Conservation (phyloP, 1,140 invertebrate species). For the Pogonomyrmex californicus region DNA sequence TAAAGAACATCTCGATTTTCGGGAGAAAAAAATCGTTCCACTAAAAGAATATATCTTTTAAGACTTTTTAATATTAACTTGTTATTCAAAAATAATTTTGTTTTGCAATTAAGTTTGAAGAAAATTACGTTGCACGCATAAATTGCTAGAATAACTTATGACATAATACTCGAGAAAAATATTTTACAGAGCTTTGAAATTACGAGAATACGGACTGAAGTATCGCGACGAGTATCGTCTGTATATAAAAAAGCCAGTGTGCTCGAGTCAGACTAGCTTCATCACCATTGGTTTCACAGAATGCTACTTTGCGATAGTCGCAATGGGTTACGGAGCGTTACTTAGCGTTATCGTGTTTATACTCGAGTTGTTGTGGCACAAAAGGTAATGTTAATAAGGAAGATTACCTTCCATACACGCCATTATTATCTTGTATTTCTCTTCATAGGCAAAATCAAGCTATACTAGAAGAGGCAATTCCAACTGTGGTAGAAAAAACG, state of each 20-base stretch:
- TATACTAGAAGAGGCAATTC: not conserved
- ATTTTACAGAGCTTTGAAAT: constrained; percentile 86
- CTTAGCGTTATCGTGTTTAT: constrained; percentile 50
- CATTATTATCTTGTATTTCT: not conserved
- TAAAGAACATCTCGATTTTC: too few relatives aligned
- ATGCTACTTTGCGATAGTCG: constrained; percentile 85
- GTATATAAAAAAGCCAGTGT: constrained; percentile 89
- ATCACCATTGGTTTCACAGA: constrained; percentile 89
- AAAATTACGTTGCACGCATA: not conserved
- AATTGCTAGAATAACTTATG: not conserved
- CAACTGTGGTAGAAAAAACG: not conserved
- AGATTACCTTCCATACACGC: not conserved
- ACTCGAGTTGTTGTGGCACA: constrained; percentile 58
- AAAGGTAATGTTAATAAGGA: constrained; percentile 20
- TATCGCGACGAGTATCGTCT: constrained; percentile 87
- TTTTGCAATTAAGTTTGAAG: not conserved
- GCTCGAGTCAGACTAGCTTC: constrained; percentile 86
- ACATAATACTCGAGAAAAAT: not conserved
- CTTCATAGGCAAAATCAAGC: constrained; percentile 17
- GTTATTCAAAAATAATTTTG: not conserved
- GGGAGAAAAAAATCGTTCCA: too few relatives aligned
- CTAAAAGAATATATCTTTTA: too few relatives aligned
- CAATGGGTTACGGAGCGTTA: constrained; percentile 71
- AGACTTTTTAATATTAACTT: not conserved
- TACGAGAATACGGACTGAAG: constrained; percentile 89